phyloP scores from a whole-genome alignment of 2,113 vertebrate genomes.

The Lophotis ruficrista region DNA sequence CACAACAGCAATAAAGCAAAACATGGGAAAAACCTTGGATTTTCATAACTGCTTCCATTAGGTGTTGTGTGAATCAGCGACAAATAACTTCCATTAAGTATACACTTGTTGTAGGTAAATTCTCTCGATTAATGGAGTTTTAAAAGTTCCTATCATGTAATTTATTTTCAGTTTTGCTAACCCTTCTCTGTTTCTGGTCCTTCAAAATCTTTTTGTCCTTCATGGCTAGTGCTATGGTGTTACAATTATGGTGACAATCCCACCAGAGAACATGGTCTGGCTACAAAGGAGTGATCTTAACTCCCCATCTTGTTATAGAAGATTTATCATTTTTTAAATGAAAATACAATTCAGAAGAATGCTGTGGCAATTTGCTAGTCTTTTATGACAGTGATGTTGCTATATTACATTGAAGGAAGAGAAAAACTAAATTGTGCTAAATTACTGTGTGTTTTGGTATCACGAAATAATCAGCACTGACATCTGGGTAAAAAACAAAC shows the following conservation, averaged over 20 bases:
- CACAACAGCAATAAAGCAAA: background rate
- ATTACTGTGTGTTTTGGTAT: background rate
- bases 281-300: background rate
- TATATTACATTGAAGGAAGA: background rate
- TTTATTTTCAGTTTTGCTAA: background rate
- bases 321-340: background rate
- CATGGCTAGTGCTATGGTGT: background rate
- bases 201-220: background rate
- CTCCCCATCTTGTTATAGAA: background rate
- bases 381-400: background rate
- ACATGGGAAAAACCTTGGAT: background rate
- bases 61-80: background rate
- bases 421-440: background rate
- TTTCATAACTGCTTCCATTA: background rate
- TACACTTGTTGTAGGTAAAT: background rate
- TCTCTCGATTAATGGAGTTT: background rate
- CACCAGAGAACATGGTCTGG: background rate
- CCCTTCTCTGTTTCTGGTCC: background rate
- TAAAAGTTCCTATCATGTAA: background rate
- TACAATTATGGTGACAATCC: background rate
- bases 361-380: background rate
- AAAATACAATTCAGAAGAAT: background rate
- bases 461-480: background rate
- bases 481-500: background rate
- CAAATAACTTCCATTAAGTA: background rate